Conservation (phyloP, 2,888 invertebrate genomes). For the Corythucha ciliata region DNA sequence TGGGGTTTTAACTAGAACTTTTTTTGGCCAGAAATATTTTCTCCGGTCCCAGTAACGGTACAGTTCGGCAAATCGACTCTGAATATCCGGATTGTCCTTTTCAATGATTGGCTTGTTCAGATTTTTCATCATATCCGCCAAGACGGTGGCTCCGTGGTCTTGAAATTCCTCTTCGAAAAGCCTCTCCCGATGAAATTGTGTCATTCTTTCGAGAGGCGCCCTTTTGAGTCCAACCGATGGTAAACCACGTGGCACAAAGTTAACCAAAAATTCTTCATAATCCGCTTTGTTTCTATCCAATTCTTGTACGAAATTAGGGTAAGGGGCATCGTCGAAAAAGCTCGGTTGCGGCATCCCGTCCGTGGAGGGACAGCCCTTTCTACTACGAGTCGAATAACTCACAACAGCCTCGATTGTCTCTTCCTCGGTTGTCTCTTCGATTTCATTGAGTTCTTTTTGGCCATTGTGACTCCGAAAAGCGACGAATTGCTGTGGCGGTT, state of each 20-base stretch:
- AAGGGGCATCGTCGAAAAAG: too few species aligned
- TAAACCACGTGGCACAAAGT: too few species aligned
- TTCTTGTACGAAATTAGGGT: too few species aligned
- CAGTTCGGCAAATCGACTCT: conserved; percentile 9
- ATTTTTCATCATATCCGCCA: conserved; percentile 1
- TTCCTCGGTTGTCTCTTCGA: neutral
- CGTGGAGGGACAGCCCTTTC: too few species aligned
- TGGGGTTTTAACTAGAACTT: conserved; percentile 18
- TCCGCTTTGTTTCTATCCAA: too few species aligned
- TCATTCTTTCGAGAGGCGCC: neutral
- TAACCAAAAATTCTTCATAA: too few species aligned
- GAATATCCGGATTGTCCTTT: conserved; percentile 7
- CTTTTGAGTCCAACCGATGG: neutral
- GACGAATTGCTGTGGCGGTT: neutral
- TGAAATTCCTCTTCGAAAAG: conserved; percentile 14
- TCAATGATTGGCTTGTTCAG: conserved; percentile 5
- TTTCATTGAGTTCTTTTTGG: neutral
- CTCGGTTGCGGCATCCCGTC: too few species aligned
- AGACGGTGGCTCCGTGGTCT: conserved; percentile 7
- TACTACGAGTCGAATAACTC: conserved; percentile 2
- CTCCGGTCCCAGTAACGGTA: conserved; percentile 16
- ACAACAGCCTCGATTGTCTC: conserved; percentile 7
- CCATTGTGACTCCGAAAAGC: conserved; percentile 6
- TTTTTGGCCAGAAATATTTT: conserved; percentile 4
- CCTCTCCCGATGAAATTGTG: conserved; percentile 16